These are phyloP conservation scores for Gari tellinella DNA, from an alignment of 2,888 invertebrate genomes.

Conservation along the genomic window DNA sequence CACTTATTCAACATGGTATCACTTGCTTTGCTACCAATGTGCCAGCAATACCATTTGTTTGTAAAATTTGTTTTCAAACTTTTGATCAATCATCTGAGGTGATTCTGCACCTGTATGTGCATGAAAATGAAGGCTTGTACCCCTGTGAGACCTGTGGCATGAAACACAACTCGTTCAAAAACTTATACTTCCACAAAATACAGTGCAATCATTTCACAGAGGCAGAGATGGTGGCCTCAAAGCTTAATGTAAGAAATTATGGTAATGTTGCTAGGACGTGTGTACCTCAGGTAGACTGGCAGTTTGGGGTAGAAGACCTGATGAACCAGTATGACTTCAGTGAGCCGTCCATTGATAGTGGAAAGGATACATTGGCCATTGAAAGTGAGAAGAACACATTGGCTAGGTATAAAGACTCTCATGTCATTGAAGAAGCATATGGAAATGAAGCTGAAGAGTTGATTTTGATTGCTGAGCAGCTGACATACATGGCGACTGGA, in stretches of 20 bases:
- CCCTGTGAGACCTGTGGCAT: slow-evolving; percentile 23
- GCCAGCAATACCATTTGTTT: background rate
- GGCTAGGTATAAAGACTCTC: background rate
- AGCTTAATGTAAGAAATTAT: background rate
- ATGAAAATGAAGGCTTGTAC: slow-evolving; percentile 27
- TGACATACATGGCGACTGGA: slow-evolving; percentile 38
- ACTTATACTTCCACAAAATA: slow-evolving; percentile 30
- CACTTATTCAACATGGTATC: slow-evolving; percentile 4
- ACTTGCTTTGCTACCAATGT: slow-evolving; percentile 2
- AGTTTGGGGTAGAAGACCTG: slow-evolving; percentile 3
- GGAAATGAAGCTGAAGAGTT: slow-evolving; percentile 28
- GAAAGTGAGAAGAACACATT: background rate
- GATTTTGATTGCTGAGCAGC: slow-evolving; percentile 35
- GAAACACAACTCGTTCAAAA: slow-evolving; percentile 2
- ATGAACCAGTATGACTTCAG: slow-evolving; percentile 30
- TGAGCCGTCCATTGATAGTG: no score
- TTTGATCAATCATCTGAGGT: background rate
- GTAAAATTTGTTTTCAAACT: slow-evolving; percentile 16
- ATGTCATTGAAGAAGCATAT: background rate
- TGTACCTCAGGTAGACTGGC: slow-evolving; percentile 5
- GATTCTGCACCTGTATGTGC: slow-evolving; percentile 15
- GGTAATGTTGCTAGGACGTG: no score
- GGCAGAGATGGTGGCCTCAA: slow-evolving; percentile 8
- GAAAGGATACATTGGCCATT: background rate
- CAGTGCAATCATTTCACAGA: slow-evolving; percentile 20